Conservation (phyloP, 2,797 vertebrate species). For the Halcyon badia region DNA sequence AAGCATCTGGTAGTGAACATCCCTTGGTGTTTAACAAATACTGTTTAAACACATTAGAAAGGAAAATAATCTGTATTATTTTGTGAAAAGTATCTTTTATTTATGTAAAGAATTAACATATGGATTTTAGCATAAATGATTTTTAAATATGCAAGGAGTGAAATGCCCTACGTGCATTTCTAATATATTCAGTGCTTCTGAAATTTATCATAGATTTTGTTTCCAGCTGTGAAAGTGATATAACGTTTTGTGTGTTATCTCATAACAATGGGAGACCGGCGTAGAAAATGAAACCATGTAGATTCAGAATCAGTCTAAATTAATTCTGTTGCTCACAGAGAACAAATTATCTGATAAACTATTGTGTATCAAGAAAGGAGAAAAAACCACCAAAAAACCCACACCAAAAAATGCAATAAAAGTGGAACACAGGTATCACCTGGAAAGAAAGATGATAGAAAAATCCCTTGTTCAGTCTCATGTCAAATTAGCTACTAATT, state of each 20-base stretch:
- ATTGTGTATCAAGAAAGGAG: background rate
- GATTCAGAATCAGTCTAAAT: background rate
- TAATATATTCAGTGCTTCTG: background rate
- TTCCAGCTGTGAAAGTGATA: background rate
- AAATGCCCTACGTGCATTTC: background rate
- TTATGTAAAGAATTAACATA: background rate
- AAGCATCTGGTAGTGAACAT: background rate
- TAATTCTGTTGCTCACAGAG: background rate
- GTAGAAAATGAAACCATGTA: background rate
- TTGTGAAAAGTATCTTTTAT: background rate
- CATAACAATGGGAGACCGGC: background rate
- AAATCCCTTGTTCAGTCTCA: background rate
- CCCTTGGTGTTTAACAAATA: background rate
- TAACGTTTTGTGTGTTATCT: background rate
- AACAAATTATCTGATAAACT: background rate
- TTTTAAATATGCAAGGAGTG: background rate
- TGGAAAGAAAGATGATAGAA: background rate
- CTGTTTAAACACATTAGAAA: background rate
- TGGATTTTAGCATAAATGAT: background rate
- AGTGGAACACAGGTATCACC: background rate
- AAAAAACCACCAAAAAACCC: too few species aligned
- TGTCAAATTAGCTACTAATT: background rate
- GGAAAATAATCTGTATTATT: background rate
- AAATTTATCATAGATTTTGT: background rate
- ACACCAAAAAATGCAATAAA: background rate